Conservation (phyloP, 2,888 invertebrate genomes). For the Bruchidius siliquastri region DNA sequence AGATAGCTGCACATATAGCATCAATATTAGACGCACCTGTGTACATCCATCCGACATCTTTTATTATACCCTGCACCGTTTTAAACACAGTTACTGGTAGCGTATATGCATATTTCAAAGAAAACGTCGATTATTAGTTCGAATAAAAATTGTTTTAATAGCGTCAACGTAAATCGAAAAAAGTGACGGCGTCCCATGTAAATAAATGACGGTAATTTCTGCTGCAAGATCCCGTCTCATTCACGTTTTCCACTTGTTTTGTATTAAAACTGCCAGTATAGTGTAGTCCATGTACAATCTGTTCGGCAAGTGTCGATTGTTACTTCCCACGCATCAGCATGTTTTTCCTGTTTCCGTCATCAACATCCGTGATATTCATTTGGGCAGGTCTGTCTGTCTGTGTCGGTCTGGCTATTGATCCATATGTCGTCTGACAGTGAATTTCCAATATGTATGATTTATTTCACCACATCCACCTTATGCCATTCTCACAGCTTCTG, state of each 20-base stretch:
- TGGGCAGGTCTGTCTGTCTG: too few relatives aligned
- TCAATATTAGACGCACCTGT: not conserved
- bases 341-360: too few relatives aligned
- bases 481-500: too few relatives aligned
- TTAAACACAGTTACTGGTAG: not conserved
- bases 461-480: too few relatives aligned
- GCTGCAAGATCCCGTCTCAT: not conserved
- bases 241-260: not conserved
- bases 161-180: not conserved
- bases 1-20: not conserved
- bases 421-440: too few relatives aligned
- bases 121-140: not conserved
- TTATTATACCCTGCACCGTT: not conserved
- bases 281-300: too few relatives aligned
- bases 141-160: not conserved
- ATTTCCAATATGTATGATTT: too few relatives aligned
- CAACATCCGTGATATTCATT: too few relatives aligned
- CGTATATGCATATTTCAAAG: not conserved
- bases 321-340: too few relatives aligned
- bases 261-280: not conserved
- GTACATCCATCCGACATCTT: not conserved
- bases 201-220: not conserved
- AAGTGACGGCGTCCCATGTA: not conserved
- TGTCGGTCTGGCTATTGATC: too few relatives aligned
- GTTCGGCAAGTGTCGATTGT: too few relatives aligned